Conservation (phyloP, 2,797 vertebrate genomes). For the Gymnoscopelus microlampas region DNA sequence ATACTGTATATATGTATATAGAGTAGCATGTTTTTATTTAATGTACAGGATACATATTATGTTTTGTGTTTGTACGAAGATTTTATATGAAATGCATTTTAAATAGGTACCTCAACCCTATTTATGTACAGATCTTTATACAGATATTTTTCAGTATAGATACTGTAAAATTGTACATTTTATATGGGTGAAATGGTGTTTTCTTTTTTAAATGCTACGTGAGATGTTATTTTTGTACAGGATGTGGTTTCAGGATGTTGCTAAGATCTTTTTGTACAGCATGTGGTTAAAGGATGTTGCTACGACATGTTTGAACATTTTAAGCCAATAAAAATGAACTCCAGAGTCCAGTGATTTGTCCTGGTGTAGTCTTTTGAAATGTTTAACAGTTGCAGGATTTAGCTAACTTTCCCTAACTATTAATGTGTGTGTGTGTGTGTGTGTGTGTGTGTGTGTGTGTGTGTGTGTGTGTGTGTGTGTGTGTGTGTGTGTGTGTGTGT, state of each 20-base stretch:
- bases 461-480: too few relatives aligned
- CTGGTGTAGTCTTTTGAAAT: background rate
- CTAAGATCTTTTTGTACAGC: conserved; percentile 68
- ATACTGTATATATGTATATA: conserved; percentile 43
- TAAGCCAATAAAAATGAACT: conserved; percentile 71
- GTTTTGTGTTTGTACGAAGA: conserved; percentile 64
- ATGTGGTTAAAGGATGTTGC: conserved; percentile 26
- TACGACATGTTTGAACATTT: conserved; percentile 38
- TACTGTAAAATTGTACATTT: conserved; percentile 54
- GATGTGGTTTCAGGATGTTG: conserved; percentile 28
- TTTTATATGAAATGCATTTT: conserved; percentile 49
- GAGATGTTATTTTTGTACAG: conserved; percentile 73
- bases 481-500: too few relatives aligned
- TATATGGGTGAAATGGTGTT: conserved; percentile 45
- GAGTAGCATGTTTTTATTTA: conserved; percentile 62
- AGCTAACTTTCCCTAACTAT: too few relatives aligned
- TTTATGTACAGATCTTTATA: conserved; percentile 57
- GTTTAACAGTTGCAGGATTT: background rate
- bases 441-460: too few relatives aligned
- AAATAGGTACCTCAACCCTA: conserved; percentile 65
- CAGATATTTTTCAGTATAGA: conserved; percentile 39
- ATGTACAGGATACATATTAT: conserved; percentile 51
- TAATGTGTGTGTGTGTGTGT: too few relatives aligned
- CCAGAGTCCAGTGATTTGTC: background rate
- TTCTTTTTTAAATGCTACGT: conserved; percentile 35